phyloP scores from a whole-genome alignment of 2,888 invertebrate genomes.

The Lottia scabra region DNA sequence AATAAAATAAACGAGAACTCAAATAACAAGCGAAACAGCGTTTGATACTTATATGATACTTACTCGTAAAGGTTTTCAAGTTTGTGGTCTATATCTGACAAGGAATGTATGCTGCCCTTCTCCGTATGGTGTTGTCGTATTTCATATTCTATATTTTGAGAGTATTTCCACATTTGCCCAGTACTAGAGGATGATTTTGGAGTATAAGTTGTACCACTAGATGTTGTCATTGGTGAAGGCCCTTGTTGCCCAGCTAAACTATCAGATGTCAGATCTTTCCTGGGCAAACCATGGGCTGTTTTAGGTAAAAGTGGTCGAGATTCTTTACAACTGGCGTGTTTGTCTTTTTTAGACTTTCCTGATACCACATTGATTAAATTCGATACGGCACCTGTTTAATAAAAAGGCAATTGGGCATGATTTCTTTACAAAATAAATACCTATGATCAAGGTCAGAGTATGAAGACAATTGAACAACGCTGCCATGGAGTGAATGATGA shows the following conservation, averaged over 20 bases:
- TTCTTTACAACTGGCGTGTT: slow-evolving; percentile 9
- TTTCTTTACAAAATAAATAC: no score
- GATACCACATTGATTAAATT: slow-evolving; percentile 30
- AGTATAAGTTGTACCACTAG: slow-evolving; percentile 58
- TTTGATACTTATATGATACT: no score
- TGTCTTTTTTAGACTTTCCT: slow-evolving; percentile 23
- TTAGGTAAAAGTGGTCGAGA: slow-evolving; percentile 6
- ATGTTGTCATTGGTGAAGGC: slow-evolving; percentile 49
- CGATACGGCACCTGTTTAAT: slow-evolving; percentile 24
- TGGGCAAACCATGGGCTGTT: slow-evolving; percentile 14
- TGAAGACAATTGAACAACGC: no score
- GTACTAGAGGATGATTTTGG: slow-evolving; percentile 59
- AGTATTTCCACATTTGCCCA: slow-evolving; percentile 48
- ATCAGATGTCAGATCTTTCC: slow-evolving; percentile 25
- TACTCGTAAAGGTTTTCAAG: slow-evolving; percentile 59
- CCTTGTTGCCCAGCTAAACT: slow-evolving; percentile 29
- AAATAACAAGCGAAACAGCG: no score
- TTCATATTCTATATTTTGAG: slow-evolving; percentile 49
- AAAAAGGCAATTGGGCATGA: not conserved
- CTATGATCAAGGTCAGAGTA: no score
- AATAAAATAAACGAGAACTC: no score
- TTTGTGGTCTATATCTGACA: slow-evolving; percentile 59
- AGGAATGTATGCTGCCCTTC: slow-evolving; percentile 36
- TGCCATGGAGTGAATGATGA: no score
- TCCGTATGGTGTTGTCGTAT: slow-evolving; percentile 37